A percentile compares a stretch with the other conserved stretches of the same genome.
phyloP scores from a whole-genome alignment of 2,888 invertebrate genomes.

The Melanostoma scalare region DNA sequence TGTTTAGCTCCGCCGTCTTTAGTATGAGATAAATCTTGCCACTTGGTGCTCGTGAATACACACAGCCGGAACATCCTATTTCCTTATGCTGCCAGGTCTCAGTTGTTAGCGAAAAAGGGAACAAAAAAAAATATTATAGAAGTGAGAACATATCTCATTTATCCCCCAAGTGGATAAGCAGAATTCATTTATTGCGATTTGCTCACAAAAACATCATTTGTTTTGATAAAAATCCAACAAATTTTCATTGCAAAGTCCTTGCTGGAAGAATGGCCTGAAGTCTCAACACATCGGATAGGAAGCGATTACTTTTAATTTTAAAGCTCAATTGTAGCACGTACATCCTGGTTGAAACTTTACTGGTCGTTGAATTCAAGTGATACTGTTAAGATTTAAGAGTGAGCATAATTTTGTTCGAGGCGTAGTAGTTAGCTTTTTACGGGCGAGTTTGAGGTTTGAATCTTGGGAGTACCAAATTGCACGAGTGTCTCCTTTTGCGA shows the following conservation, averaged over 20 bases:
- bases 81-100: constrained; percentile 15
- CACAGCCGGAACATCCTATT: constrained; percentile 23
- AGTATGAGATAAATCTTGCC: constrained; percentile 49
- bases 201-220: constrained; percentile 49
- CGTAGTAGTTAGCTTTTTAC: no score
- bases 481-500: no score
- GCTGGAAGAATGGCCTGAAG: no score
- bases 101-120: not conserved
- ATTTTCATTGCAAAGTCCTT: not conserved
- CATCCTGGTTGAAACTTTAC: no score
- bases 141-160: constrained; percentile 18
- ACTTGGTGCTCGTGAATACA: constrained; percentile 53
- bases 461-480: no score
- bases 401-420: no score
- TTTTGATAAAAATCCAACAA: constrained; percentile 41
- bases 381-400: no score
- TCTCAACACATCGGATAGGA: no score
- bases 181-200: constrained; percentile 59
- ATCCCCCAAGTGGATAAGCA: constrained; percentile 48
- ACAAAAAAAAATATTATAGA: not conserved
- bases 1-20: constrained; percentile 47
- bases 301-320: no score
- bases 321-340: no score
- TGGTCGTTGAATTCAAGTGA: no score
- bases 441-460: no score